Conservation (phyloP, 2,888 invertebrate genomes). For the Ormyrus nitidulus region DNA sequence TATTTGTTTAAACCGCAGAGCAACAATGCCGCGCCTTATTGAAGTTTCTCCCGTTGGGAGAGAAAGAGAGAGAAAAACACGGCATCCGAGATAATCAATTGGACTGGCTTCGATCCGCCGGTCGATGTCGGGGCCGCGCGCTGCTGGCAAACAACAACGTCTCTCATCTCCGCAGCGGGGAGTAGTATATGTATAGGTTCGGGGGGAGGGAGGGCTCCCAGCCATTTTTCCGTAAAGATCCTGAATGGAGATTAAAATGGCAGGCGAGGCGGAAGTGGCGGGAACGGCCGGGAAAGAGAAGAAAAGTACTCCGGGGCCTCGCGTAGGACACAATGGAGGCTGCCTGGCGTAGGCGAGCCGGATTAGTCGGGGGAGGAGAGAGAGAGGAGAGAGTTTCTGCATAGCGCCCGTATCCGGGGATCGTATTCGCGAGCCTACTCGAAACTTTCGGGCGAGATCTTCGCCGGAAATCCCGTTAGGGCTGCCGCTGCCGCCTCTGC, state of each 20-base stretch:
- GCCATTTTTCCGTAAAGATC: conserved; percentile 43
- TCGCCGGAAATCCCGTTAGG: conserved; percentile 37
- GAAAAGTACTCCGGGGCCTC: conserved; percentile 26
- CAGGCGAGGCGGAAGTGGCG: conserved; percentile 47
- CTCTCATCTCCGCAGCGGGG: not conserved
- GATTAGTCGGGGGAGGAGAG: conserved; percentile 28
- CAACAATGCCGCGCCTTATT: too few species aligned
- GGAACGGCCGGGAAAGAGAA: conserved; percentile 40
- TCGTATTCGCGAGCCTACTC: conserved; percentile 18
- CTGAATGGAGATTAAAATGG: conserved; percentile 52
- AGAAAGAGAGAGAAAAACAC: not conserved
- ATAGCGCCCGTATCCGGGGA: conserved; percentile 29
- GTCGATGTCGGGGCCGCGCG: too few species aligned
- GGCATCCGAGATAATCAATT: too few species aligned
- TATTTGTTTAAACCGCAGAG: too few species aligned
- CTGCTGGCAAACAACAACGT: not conserved
- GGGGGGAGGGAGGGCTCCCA: not conserved
- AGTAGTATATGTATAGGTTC: too few species aligned
- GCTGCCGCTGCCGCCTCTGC: not conserved
- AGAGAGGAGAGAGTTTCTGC: conserved; percentile 9
- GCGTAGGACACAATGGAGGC: conserved; percentile 29
- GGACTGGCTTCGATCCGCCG: too few species aligned
- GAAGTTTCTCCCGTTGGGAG: too few species aligned
- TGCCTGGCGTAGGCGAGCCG: conserved; percentile 33
- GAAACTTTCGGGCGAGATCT: conserved; percentile 29